phyloP scores from a whole-genome alignment of 2,797 vertebrate genomes.

The Muscicapa comitata region DNA sequence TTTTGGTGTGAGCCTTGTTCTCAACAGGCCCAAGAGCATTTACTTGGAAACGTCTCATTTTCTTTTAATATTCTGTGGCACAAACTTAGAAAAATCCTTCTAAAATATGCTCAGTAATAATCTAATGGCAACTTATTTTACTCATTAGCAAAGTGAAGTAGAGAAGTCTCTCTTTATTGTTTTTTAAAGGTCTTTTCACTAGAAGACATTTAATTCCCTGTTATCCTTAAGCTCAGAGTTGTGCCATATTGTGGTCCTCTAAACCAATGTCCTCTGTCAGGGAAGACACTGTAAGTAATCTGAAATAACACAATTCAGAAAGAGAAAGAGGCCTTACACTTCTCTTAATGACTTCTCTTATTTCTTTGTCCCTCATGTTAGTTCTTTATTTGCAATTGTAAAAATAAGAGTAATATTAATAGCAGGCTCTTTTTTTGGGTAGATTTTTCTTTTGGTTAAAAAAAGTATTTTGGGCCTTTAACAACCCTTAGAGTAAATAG shows the following conservation, averaged over 20 bases:
- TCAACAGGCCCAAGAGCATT: background rate
- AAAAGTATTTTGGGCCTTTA: background rate
- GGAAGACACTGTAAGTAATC: background rate
- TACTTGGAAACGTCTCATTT: background rate
- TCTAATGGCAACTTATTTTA: background rate
- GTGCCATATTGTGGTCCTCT: background rate
- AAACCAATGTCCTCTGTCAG: background rate
- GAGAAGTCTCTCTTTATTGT: background rate
- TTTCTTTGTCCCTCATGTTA: background rate
- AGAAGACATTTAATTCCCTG: background rate
- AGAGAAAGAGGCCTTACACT: background rate
- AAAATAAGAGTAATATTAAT: background rate
- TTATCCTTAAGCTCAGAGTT: background rate
- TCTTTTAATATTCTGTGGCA: background rate
- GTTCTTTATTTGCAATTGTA: background rate
- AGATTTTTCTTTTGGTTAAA: background rate
- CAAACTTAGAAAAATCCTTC: background rate
- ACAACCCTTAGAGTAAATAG: background rate
- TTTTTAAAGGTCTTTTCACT: background rate
- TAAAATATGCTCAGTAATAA: background rate
- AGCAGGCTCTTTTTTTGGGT: accelerated
- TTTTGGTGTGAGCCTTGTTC: background rate
- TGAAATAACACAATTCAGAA: background rate
- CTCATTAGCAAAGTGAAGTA: background rate
- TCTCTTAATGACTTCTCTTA: background rate